Evolutionary conservation across 2,888 invertebrate genomes (phyloP).

Genomic region (Leptinotarsa tumamoca): DNA sequence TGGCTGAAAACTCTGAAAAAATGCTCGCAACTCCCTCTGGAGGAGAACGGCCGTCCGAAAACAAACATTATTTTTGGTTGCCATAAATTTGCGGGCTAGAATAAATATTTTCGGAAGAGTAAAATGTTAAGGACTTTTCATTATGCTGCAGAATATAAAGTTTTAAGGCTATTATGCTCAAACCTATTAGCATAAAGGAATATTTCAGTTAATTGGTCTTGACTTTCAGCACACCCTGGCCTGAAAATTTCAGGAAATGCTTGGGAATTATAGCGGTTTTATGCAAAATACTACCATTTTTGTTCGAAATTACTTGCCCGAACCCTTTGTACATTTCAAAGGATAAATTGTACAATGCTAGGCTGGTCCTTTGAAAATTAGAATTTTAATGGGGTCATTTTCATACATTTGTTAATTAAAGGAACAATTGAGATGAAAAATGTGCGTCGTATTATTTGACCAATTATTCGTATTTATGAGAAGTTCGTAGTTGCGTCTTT

Average conservation of each 20-base stretch:
- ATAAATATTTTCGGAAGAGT: constrained; percentile 68
- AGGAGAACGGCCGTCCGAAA: constrained; percentile 61
- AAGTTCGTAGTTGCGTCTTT: neutral
- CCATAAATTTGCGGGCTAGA: constrained; percentile 67
- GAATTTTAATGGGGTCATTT: constrained; percentile 46
- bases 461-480: neutral
- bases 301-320: constrained; percentile 57
- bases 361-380: constrained; percentile 45
- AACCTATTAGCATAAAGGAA: constrained; percentile 67
- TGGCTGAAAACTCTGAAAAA: constrained; percentile 65
- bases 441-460: constrained; percentile 20
- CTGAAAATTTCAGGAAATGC: constrained; percentile 60
- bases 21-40: constrained; percentile 62
- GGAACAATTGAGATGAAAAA: constrained; percentile 41
- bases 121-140: constrained; percentile 68
- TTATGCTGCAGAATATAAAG: constrained; percentile 66
- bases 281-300: constrained; percentile 60
- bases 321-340: constrained; percentile 52
- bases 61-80: constrained; percentile 68
- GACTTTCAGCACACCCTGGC: constrained; percentile 56
- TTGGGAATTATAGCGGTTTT: constrained; percentile 60
- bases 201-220: constrained; percentile 66
- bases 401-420: constrained; percentile 48
- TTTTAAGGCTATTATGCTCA: constrained; percentile 66
- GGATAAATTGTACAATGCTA: constrained; percentile 53